Evolutionary conservation across 2,888 invertebrate genomes (phyloP), one percentile per base, ranked within the genome.

Genomic region (Neocrepidodera transversa): DNA sequence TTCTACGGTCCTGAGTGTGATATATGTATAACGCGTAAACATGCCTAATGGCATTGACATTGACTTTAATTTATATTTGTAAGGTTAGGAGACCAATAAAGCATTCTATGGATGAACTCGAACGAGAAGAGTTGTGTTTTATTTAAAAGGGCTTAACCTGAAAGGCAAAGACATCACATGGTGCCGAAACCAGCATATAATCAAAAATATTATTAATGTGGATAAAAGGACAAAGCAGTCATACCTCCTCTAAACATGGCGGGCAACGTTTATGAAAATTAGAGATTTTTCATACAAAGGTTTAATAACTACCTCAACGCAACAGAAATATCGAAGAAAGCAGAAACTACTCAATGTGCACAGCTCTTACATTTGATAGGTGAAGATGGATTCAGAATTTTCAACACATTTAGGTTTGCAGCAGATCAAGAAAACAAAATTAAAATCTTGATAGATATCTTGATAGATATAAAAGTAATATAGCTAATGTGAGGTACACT

Each of bases 301-400:
- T 51, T 51, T n/a, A n/a, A 17, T 14, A 51, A 51, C 26, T 38
- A 40, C n/a, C 4, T 28, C 13, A 14, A 10, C 4, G 47, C 30
- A 0, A 11, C 13, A 14, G 47, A 47, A 14, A 6, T 47, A 47
- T 40, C 3, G 1, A 51, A 38, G n/a, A 51, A 51, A n/a, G 10
- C 28, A 13, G 28, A 51, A 26, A 11, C 38, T 10, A 23, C 38
- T 1, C 51, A 51, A 28, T 50, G 50, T 50, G 38, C 50, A 4
- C 50, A 50, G 11, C 10, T 50, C 1, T 14, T 50, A 1, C 50
- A 51, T 13, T 35, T 16, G 4, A 30, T 51, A 10, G 51, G 30
- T 0, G 40, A 51, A n/a, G 40, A 36, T 20, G 36, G 51, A 14
- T 51, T 51, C 26, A 23, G 16, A 14, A 23, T 51, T 6, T 51